A percentile compares a stretch with the other conserved stretches of the same genome.
Conservation (phyloP, 2,113 vertebrate genomes). For the Podarcis raffonei region DNA sequence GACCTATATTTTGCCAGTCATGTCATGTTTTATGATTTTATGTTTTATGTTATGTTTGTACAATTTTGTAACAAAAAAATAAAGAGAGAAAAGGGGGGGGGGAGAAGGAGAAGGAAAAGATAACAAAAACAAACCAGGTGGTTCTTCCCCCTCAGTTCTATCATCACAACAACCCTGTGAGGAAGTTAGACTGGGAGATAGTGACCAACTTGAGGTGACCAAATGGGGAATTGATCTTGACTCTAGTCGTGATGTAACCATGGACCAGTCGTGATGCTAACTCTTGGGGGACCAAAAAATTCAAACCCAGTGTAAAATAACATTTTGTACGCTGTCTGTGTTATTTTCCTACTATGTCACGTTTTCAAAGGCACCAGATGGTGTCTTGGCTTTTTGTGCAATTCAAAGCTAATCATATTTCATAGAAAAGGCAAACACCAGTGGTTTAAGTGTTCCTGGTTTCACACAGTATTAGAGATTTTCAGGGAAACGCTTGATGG, state of each 20-base stretch:
- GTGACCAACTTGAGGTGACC: no score
- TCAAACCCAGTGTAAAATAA: not conserved
- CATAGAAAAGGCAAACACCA: constrained; percentile 37
- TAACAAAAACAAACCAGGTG: no score
- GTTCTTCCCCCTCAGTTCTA: no score
- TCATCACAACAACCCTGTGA: not conserved
- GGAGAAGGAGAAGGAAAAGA: no score
- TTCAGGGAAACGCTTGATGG: constrained; percentile 39
- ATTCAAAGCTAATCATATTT: constrained; percentile 35
- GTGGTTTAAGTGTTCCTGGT: constrained; percentile 14
- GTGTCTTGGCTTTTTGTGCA: constrained; percentile 29
- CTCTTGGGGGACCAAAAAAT: not conserved
- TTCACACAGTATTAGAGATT: constrained; percentile 43
- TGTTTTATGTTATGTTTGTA: no score
- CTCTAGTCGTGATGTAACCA: no score
- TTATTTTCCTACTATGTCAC: constrained; percentile 2
- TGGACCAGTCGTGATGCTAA: not conserved
- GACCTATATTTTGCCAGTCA: no score
- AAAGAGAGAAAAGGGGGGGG: no score
- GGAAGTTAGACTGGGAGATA: not conserved
- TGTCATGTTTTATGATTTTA: no score
- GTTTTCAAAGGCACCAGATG: constrained; percentile 32
- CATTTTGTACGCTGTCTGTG: not conserved
- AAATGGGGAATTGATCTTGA: no score
- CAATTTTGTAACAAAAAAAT: no score